These are phyloP conservation scores for Chloroceryle inda DNA, from an alignment of 2,797 vertebrate genomes.

Conservation along the genomic window DNA sequence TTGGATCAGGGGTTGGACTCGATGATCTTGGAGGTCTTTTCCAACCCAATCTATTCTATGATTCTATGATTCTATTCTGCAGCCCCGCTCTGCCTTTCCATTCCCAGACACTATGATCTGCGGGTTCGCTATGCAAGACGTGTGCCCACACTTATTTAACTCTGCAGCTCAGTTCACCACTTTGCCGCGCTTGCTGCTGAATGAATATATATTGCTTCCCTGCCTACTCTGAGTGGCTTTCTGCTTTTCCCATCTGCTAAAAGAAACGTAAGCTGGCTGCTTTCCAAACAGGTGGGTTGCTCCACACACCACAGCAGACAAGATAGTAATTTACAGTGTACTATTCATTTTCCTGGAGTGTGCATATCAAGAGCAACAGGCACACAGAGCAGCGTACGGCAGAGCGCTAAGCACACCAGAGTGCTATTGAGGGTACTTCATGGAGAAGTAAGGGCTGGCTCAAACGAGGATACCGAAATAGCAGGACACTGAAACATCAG, in stretches of 20 bases:
- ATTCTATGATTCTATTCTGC: no score
- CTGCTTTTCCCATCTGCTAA: slow-evolving; percentile 18
- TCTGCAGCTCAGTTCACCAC: not conserved
- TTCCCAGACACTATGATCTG: not conserved
- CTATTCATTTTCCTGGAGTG: not conserved
- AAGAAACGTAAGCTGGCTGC: slow-evolving; percentile 36
- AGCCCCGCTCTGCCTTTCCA: not conserved
- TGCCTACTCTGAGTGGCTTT: not conserved
- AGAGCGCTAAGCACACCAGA: not conserved
- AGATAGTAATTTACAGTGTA: not conserved
- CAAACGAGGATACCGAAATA: not conserved
- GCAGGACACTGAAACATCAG: not conserved
- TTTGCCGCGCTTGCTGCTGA: not conserved
- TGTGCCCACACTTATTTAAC: not conserved
- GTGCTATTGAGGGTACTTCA: fast-evolving
- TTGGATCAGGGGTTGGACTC: no score
- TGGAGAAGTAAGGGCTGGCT: not conserved
- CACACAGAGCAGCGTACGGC: fast-evolving
- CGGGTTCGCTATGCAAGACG: fast-evolving
- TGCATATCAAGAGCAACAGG: not conserved
- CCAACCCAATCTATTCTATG: no score
- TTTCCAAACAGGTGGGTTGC: slow-evolving; percentile 34
- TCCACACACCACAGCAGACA: not conserved
- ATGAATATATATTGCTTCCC: not conserved
- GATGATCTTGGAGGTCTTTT: no score